Conservation (phyloP, 2,797 vertebrate genomes). For the Argentina silus region DNA sequence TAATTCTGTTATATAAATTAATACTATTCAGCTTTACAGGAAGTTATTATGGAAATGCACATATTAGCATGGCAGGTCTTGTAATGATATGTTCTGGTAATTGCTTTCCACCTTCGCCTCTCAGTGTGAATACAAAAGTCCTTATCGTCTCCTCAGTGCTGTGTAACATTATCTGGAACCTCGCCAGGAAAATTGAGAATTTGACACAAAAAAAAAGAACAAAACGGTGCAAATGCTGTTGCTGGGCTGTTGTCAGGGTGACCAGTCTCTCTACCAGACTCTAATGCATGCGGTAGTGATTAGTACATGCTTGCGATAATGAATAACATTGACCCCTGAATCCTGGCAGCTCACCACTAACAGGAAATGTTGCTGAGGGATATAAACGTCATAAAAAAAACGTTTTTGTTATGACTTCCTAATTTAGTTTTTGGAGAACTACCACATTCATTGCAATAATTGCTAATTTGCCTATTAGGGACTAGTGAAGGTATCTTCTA, state of each 20-base stretch:
- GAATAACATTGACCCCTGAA: not conserved
- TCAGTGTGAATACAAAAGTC: not conserved
- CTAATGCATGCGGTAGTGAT: not conserved
- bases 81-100: not conserved
- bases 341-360: not conserved
- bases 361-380: not conserved
- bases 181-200: not conserved
- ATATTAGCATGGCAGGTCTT: constrained; percentile 4
- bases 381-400: not conserved
- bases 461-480: not conserved
- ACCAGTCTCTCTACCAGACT: not conserved
- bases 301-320: constrained; percentile 2
- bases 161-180: not conserved
- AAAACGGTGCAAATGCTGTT: not conserved
- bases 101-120: not conserved
- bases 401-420: not conserved
- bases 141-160: not conserved
- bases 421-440: not conserved
- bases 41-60: not conserved
- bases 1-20: not conserved
- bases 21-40: not conserved
- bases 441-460: not conserved
- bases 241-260: not conserved
- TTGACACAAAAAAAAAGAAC: not conserved
- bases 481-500: not conserved